Conservation (phyloP, 2,797 vertebrate species). For the Mormyrus proboscirostris region DNA sequence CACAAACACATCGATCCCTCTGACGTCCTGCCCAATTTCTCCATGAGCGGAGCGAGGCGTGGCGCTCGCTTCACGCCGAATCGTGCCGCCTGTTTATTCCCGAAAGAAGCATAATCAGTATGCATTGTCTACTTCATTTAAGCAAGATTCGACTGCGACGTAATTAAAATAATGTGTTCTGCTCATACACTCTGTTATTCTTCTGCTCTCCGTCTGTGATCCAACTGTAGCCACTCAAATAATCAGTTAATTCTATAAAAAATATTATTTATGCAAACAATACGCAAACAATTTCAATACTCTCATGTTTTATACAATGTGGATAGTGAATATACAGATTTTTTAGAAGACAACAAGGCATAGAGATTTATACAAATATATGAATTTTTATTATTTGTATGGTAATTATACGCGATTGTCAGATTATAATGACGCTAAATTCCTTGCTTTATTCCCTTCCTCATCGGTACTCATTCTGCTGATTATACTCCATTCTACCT, state of each 20-base stretch:
- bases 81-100: not conserved
- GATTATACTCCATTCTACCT: not conserved
- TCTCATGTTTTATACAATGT: not conserved
- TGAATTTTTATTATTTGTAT: not conserved
- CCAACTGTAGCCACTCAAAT: slow-evolving; percentile 6
- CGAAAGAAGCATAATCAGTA: slow-evolving; percentile 13
- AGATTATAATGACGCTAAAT: not conserved
- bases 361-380: not conserved
- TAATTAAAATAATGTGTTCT: slow-evolving; percentile 16
- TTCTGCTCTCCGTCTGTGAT: slow-evolving; percentile 9
- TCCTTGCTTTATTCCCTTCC: not conserved
- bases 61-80: not conserved
- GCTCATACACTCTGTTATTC: slow-evolving; percentile 1
- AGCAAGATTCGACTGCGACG: not conserved
- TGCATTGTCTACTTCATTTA: slow-evolving; percentile 20
- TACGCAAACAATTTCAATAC: not conserved
- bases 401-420: not conserved
- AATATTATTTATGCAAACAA: not conserved
- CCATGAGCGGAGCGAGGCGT: not conserved
- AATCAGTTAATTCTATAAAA: not conserved
- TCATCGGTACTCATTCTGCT: not conserved
- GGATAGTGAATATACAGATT: not conserved
- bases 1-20: slow-evolving; percentile 8
- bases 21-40: not conserved
- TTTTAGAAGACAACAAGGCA: not conserved